Evolutionary conservation across 2,797 vertebrate genomes (phyloP).

Genomic region (Betta splendens): DNA sequence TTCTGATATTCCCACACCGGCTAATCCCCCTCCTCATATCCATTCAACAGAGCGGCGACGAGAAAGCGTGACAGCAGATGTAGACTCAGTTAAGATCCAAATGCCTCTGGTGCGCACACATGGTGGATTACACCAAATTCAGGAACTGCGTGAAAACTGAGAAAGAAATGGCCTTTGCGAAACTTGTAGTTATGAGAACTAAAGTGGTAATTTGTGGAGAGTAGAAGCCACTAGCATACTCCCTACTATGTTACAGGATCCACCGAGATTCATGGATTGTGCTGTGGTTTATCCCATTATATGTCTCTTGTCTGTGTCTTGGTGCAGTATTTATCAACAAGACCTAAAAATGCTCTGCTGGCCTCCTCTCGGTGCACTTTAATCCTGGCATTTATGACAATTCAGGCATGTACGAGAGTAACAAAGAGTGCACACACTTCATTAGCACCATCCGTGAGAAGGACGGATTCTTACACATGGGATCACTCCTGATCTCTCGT

Average conservation of each 20-base stretch:
- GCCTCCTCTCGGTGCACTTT: conserved; percentile 7
- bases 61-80: conserved; percentile 47
- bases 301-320: conserved; percentile 1
- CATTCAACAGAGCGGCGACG: conserved; percentile 62
- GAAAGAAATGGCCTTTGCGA: background rate
- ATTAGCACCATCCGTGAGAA: conserved; percentile 80
- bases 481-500: conserved; percentile 75
- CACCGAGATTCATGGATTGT: conserved; percentile 7
- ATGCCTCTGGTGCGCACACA: conserved; percentile 1
- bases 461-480: conserved; percentile 77
- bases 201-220: conserved; percentile 21
- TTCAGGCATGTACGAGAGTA: conserved; percentile 31
- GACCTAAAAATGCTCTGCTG: too few species aligned
- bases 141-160: conserved; percentile 10
- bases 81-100: conserved; percentile 16
- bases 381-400: conserved; percentile 30
- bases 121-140: conserved; percentile 7
- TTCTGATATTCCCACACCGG: conserved; percentile 82
- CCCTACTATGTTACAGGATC: conserved; percentile 8
- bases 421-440: conserved; percentile 79
- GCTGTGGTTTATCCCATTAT: conserved; percentile 17
- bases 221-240: conserved; percentile 7
- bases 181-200: conserved; percentile 2
- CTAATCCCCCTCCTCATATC: conserved; percentile 75
- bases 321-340: conserved; percentile 3